Base-by-base conservation (phyloP, 2,888 invertebrate genomes). In the Orthosia gracilis region DNA sequence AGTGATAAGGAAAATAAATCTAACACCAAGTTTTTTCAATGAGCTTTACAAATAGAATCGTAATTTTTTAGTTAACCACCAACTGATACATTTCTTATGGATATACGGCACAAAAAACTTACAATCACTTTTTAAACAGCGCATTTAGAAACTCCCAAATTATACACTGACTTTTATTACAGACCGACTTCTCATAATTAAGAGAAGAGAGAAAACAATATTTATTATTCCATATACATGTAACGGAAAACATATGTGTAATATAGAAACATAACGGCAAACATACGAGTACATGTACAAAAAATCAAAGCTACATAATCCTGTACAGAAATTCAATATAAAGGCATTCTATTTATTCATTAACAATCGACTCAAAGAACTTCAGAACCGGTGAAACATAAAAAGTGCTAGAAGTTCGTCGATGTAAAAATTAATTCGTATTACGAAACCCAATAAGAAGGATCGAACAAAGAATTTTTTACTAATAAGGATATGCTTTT, bases 391-490 rank as follows among this genome's bases (percentile, higher is more conserved):
- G 45, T 52, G 66, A 57, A 67, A 66, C 49, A 58, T 72, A 70
- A 70, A 69, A 69, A 70, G 57, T 57, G 45, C 69, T 82, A 67
- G n/a, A 78, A 78, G 61, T 80, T 80, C 62, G 57, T 7, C 50
- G 69, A 83, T 68, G 73, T 73, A 73, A 70, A 79, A 75, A 73
- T 58, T 71, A 70, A 83, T 73, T 71, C 52, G 63, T 17, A 76
- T 77, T 71, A 74, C 7, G 64, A 69, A 74, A 66, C 59, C 68
- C 71, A 49, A 76, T 72, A 62, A 69, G 69, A 52, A 54, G 73
- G 69, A 70, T 73, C 73, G 57, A 63, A 80, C 50, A 71, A 74
- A 66, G 26, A 69, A 18, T 50, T 67, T 0, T 57, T 23, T 15
- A 11, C 50, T 67, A 70, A 64, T 69, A 55, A 70, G 21, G 68